These are phyloP conservation scores for Encarsia formosa DNA, from an alignment of 2,888 invertebrate genomes.

Conservation along the genomic window DNA sequence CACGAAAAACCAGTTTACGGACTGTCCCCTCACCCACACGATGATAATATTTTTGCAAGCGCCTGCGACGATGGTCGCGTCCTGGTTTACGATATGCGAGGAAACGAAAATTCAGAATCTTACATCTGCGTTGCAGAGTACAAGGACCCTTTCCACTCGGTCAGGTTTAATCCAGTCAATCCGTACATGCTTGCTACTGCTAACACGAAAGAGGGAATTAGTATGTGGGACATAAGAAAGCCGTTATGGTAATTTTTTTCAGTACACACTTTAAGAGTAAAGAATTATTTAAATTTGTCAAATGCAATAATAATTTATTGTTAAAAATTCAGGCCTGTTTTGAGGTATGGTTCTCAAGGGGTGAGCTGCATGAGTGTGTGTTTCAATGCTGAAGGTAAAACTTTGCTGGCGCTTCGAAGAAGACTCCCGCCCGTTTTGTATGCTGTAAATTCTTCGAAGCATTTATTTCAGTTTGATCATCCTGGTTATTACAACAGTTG, in stretches of 20 bases:
- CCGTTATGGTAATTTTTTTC: conserved; percentile 69
- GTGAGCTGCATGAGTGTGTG: conserved; percentile 85
- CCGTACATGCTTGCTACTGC: conserved; percentile 79
- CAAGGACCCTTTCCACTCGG: conserved; percentile 85
- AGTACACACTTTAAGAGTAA: neutral
- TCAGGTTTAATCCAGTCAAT: conserved; percentile 86
- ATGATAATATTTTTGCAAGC: conserved; percentile 78
- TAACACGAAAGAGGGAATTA: conserved; percentile 84
- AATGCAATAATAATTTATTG: no score
- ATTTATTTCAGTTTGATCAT: conserved; percentile 84
- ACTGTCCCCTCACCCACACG: conserved; percentile 79
- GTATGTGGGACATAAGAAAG: conserved; percentile 83
- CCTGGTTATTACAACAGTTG: conserved; percentile 91
- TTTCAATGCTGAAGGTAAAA: conserved; percentile 76
- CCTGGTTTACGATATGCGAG: conserved; percentile 78
- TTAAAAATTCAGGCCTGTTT: conserved; percentile 57
- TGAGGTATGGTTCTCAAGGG: conserved; percentile 64
- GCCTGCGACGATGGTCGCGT: conserved; percentile 91
- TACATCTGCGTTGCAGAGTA: conserved; percentile 67
- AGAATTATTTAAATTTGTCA: no score
- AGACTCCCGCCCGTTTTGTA: conserved; percentile 85
- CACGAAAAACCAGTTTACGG: conserved; percentile 90
- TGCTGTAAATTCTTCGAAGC: conserved; percentile 62
- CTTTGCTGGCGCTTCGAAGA: conserved; percentile 75
- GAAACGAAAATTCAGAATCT: conserved; percentile 52